phyloP scores from a whole-genome alignment of 1,140 invertebrate genomes.

The Rhynchophorus ferrugineus region DNA sequence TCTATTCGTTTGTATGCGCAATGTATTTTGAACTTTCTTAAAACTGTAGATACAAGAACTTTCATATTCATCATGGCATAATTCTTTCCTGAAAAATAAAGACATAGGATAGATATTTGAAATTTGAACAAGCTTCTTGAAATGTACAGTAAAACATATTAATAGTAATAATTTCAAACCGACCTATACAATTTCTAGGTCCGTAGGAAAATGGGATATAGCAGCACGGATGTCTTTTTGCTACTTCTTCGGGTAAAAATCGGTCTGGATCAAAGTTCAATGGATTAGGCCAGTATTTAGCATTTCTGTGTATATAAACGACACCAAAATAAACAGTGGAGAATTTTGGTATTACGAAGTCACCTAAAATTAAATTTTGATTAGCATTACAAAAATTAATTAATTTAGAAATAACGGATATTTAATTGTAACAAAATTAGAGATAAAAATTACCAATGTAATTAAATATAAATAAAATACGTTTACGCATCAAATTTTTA shows the following conservation, averaged over 20 bases:
- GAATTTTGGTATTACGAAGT: conserved; percentile 22
- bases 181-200: conserved; percentile 60
- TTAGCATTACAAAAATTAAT: background rate
- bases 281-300: conserved; percentile 52
- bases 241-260: conserved; percentile 50
- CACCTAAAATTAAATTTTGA: conserved; percentile 12
- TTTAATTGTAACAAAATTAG: background rate
- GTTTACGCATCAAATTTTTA: too few relatives aligned
- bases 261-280: conserved; percentile 60
- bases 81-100: conserved; percentile 7
- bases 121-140: too few relatives aligned
- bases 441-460: background rate
- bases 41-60: conserved; percentile 34
- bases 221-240: conserved; percentile 43
- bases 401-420: background rate
- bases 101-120: too few relatives aligned
- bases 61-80: conserved; percentile 43
- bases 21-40: conserved; percentile 32
- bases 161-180: too few relatives aligned
- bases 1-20: conserved; percentile 20
- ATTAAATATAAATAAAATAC: too few relatives aligned
- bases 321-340: conserved; percentile 20
- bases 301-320: conserved; percentile 41
- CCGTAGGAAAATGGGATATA: conserved; percentile 63
- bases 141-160: too few relatives aligned